These are phyloP conservation scores for Heliothis peltigera DNA, from an alignment of 2,888 invertebrate species.

Conservation along the genomic window DNA sequence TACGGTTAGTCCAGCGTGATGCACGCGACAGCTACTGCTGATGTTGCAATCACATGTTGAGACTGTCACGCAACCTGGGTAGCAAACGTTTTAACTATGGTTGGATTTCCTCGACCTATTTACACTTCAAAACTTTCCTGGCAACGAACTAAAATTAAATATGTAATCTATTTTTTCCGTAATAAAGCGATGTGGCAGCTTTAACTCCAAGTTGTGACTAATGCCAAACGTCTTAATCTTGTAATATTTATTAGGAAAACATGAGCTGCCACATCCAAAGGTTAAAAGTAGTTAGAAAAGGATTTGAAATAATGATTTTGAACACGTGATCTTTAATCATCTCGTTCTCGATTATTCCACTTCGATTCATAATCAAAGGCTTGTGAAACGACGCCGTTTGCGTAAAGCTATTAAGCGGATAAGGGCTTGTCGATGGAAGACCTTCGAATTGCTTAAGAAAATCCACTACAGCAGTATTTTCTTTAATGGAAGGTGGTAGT, in stretches of 20 bases:
- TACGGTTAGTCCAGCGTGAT: conserved; percentile 75
- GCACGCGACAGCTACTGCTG: conserved; percentile 75
- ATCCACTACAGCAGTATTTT: conserved; percentile 12
- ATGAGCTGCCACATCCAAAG: conserved; percentile 18
- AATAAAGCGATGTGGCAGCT: too few species aligned
- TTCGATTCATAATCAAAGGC: conserved; percentile 67
- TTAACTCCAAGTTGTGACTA: neutral
- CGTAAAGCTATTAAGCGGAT: conserved; percentile 69
- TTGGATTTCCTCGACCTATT: conserved; percentile 56
- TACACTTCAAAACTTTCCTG: conserved; percentile 10
- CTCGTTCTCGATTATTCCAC: conserved; percentile 55
- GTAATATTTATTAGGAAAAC: conserved; percentile 28
- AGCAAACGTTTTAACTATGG: conserved; percentile 65
- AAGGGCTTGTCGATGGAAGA: conserved; percentile 65
- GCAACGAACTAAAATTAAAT: neutral
- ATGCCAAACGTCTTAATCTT: conserved; percentile 5
- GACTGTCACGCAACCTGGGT: conserved; percentile 76
- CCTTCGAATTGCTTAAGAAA: conserved; percentile 51
- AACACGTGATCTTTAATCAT: conserved; percentile 53
- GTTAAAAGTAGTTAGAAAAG: conserved; percentile 54
- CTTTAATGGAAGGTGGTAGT: conserved; percentile 10
- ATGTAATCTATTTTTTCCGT: neutral
- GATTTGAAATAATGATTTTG: conserved; percentile 49
- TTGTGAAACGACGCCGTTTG: conserved; percentile 63
- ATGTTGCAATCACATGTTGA: conserved; percentile 75